Percentiles rank a stretch among this genome's conserved stretches.
These are phyloP conservation scores for Hypotaenidia philippensis DNA, from an alignment of 2,797 vertebrate genomes.

Conservation along the genomic window DNA sequence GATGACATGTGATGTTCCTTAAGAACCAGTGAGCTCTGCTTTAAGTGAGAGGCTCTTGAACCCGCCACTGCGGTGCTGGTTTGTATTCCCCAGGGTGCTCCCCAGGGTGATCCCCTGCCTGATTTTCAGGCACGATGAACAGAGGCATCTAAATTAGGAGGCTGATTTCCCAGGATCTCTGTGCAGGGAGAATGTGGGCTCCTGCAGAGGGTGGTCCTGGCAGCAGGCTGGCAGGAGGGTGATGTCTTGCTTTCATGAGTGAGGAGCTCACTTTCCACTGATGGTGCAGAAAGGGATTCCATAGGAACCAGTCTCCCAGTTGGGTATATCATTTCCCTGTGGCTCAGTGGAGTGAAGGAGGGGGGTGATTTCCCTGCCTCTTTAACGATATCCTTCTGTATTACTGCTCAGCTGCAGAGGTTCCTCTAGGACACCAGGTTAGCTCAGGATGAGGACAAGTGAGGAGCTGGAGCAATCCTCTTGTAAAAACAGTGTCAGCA, in stretches of 20 bases:
- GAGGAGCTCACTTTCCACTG: neutral
- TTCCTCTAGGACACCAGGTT: constrained; percentile 24
- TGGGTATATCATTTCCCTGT: neutral
- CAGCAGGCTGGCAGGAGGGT: neutral
- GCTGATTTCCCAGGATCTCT: neutral
- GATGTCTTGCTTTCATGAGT: neutral
- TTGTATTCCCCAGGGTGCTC: neutral
- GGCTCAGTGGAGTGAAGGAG: neutral
- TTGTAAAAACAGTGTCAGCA: constrained; percentile 8
- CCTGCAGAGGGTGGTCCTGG: neutral
- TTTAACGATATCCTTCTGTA: neutral
- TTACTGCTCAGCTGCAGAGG: neutral
- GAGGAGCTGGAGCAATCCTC: neutral
- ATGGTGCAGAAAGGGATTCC: neutral
- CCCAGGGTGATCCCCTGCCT: accelerated
- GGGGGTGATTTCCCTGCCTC: neutral
- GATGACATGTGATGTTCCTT: neutral
- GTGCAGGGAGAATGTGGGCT: neutral
- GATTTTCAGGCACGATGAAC: neutral
- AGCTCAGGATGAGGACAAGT: constrained; percentile 3
- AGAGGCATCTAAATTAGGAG: neutral
- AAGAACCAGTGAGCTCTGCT: neutral
- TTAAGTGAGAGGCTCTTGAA: neutral
- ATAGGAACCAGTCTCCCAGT: neutral
- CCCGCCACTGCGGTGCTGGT: neutral